Evolutionary conservation across 2,113 vertebrate genomes (phyloP).

Genomic region (Pogonocichla stellata): DNA sequence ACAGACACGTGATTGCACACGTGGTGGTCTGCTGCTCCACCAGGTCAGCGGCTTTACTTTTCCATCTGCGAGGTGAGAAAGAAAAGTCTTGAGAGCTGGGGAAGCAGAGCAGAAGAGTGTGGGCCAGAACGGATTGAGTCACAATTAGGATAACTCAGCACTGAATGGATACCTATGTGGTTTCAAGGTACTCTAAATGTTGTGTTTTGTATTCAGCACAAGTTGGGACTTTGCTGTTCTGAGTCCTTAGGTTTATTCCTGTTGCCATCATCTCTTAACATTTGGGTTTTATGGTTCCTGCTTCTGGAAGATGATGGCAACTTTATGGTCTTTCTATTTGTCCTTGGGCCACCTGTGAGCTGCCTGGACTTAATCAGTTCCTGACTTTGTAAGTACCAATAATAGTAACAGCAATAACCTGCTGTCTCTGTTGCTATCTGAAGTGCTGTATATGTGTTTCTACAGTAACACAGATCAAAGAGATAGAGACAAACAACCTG

Average conservation of each 20-base stretch:
- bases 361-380: not conserved
- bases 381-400: not conserved
- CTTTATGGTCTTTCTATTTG: not conserved
- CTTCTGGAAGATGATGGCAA: not conserved
- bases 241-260: not conserved
- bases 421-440: not conserved
- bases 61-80: fast-evolving
- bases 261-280: not conserved
- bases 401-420: not conserved
- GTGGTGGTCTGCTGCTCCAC: not conserved
- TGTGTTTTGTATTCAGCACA: not conserved
- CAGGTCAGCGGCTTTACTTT: not conserved
- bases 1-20: fast-evolving
- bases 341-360: not conserved
- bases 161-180: fast-evolving
- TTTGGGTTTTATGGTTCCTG: not conserved
- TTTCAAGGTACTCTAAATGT: not conserved
- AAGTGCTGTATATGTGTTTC: not conserved
- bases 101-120: not conserved
- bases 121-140: fast-evolving
- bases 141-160: not conserved
- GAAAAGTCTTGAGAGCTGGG: not conserved
- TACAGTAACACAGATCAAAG: not conserved
- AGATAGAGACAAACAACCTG: not conserved
- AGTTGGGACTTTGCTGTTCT: not conserved